phyloP scores from a whole-genome alignment of 35 echinoderm and acorn worm genomes.

The Amphiura filiformis region DNA sequence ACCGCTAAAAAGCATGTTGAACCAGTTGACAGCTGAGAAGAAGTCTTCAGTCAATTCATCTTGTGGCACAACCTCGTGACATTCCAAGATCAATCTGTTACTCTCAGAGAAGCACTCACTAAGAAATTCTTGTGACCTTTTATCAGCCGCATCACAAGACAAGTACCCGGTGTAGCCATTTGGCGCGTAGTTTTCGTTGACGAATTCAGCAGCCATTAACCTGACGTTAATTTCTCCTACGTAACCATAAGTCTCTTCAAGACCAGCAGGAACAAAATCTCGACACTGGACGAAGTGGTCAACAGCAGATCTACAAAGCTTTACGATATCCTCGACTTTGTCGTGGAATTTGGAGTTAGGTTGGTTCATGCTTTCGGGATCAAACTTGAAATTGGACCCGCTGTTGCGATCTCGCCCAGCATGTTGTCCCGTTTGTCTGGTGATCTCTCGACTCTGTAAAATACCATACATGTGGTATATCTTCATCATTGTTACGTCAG shows the following conservation, averaged over 20 bases:
- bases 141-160: neutral
- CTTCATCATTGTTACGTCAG: neutral
- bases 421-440: neutral
- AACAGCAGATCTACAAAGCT: neutral
- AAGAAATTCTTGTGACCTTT: neutral
- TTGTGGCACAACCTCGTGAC: neutral
- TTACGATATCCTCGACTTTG: neutral
- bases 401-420: neutral
- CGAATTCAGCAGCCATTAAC: slow-evolving; percentile 13
- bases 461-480: slow-evolving; percentile 36
- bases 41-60: slow-evolving; percentile 1
- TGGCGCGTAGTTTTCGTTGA: neutral
- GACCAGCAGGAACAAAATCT: neutral
- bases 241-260: slow-evolving; percentile 8
- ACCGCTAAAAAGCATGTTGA: slow-evolving; percentile 3
- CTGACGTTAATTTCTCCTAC: slow-evolving; percentile 9
- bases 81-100: slow-evolving; percentile 16
- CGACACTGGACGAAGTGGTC: slow-evolving; percentile 13
- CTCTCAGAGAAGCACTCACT: slow-evolving; percentile 15
- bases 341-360: slow-evolving; percentile 13
- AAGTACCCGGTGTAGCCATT: neutral
- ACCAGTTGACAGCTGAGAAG: neutral
- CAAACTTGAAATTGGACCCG: neutral
- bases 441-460: neutral
- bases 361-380: neutral